Evolutionary conservation across 2,888 invertebrate species (phyloP), one percentile per base, ranked within the genome.

Genomic region (Sphaerophoria rueppellii): DNA sequence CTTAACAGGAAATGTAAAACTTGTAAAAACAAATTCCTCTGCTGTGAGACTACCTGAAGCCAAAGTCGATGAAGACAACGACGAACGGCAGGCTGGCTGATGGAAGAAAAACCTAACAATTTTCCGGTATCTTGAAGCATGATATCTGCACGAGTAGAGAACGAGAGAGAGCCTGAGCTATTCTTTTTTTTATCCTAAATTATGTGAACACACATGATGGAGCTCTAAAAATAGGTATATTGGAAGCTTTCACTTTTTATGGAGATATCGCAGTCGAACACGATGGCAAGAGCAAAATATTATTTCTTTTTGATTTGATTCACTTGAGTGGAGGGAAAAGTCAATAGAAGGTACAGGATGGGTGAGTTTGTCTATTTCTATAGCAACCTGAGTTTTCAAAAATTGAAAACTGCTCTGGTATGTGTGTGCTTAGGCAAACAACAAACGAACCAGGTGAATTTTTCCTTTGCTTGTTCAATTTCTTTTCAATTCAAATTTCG

Each of bases 131-230:
- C 73, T 65, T 80, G 73, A 69, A 76, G 81, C 76, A 85, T 81
- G 70, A 85, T 81, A 54, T 81, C 73, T 81, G 73, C 85, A 85
- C 85, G 85, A 81, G 43, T 85, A 69, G 77, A 85, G 81, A 69
- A 67, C 72, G 50, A 40, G 75, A 34, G 58, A 48, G 65, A 40
- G 40, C 67, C 43, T 40, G 24, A 24, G 4, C 9, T 24, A 24
- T 24, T 52, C 24, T 24, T 24, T 34, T 16, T 24, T 4, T 14
- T 24, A 12, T 43, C 40, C 12, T 12, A 40, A 60, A 60, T 16
- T 60, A 60, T 43, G 24, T 60, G 24, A 24, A 60, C 43, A 58
- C 57, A 58, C n/a, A 43, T 40, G 16, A 61, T 46, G 61, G 48
- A 35, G 32, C 9, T 74, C 52, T 43, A 12, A 11, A 43, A 11